Conservation (phyloP, 2,888 invertebrate species). For the Onthophagus sagittarius region DNA sequence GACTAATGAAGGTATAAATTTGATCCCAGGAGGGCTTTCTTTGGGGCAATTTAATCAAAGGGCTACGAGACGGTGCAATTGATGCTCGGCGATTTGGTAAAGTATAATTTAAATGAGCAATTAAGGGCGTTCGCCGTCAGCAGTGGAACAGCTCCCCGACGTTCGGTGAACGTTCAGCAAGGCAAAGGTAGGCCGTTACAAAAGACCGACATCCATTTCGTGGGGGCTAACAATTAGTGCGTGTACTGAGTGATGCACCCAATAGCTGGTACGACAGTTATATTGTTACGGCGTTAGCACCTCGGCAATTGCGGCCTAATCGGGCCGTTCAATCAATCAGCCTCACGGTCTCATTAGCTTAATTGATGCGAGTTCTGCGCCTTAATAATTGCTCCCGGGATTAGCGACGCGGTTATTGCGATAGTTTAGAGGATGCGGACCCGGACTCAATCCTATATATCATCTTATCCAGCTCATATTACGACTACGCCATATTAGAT, state of each 20-base stretch:
- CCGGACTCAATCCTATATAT: slow-evolving; percentile 32
- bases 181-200: slow-evolving; percentile 16
- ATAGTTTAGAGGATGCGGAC: slow-evolving; percentile 37
- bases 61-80: slow-evolving; percentile 1
- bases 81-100: slow-evolving; percentile 9
- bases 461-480: slow-evolving; percentile 27
- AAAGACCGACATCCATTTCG: slow-evolving; percentile 23
- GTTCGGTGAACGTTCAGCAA: background rate
- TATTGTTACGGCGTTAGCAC: slow-evolving; percentile 32
- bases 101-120: slow-evolving; percentile 14
- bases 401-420: slow-evolving; percentile 41
- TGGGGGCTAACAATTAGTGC: slow-evolving; percentile 13
- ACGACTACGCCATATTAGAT: slow-evolving; percentile 24
- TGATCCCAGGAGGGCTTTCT: slow-evolving; percentile 1
- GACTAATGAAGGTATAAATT: background rate
- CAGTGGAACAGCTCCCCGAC: background rate
- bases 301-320: slow-evolving; percentile 33
- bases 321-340: slow-evolving; percentile 41
- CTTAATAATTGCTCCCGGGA: slow-evolving; percentile 45
- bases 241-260: slow-evolving; percentile 25
- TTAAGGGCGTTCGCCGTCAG: background rate
- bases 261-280: slow-evolving; percentile 26
- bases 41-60: background rate
- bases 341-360: slow-evolving; percentile 41
- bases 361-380: slow-evolving; percentile 44